phyloP scores from a whole-genome alignment of 2,797 vertebrate species.

The Brachyalestes nurse region DNA sequence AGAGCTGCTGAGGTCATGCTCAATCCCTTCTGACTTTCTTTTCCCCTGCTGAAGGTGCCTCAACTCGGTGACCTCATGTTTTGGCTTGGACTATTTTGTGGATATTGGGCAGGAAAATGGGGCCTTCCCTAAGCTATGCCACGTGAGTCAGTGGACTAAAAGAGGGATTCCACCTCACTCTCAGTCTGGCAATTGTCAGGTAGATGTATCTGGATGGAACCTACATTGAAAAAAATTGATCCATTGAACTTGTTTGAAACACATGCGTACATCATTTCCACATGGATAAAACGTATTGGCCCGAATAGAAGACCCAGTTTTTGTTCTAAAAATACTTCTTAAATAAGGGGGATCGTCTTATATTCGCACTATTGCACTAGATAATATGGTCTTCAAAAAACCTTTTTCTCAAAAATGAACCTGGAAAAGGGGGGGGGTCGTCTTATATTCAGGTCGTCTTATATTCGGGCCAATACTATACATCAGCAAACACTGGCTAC shows the following conservation, averaged over 20 bases:
- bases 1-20: constrained; percentile 20
- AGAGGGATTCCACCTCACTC: constrained; percentile 23
- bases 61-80: constrained; percentile 44
- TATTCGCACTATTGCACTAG: too few species aligned
- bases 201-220: background rate
- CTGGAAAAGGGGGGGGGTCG: too few species aligned
- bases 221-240: background rate
- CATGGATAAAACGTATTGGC: too few species aligned
- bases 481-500: too few species aligned
- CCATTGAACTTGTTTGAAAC: background rate
- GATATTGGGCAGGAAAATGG: constrained; percentile 44
- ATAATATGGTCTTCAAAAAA: too few species aligned
- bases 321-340: too few species aligned
- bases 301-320: too few species aligned
- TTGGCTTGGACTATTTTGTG: constrained; percentile 18
- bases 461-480: too few species aligned
- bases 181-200: constrained; percentile 5
- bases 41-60: constrained; percentile 30
- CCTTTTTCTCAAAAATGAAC: too few species aligned
- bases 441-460: too few species aligned
- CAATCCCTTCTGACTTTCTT: constrained; percentile 20
- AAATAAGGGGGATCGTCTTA: too few species aligned
- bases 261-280: too few species aligned
- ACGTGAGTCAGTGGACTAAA: constrained; percentile 38
- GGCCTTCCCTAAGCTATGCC: constrained; percentile 22